Evolutionary conservation across 2,888 invertebrate species (phyloP), one percentile per base, ranked within the genome.

Genomic region (Scelioninae gen. 2): DNA sequence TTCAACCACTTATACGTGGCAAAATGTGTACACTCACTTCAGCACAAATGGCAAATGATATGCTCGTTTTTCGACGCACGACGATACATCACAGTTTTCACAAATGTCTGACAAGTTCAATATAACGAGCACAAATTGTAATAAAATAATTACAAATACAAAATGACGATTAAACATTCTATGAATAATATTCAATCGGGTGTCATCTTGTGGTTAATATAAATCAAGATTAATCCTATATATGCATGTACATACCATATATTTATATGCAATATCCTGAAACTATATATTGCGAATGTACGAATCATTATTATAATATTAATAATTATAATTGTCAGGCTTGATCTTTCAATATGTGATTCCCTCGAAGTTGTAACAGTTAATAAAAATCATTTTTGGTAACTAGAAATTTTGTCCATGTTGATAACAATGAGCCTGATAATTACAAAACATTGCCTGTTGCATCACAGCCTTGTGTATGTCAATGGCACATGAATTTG

Each of bases 11-110:
- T 72, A 65, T 65, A 31, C 39, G 64, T 55, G 28, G 41, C 19
- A 61, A 61, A 18, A 46, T 58, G 50, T 67, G 35, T 55, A 25
- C 65, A 61, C 48, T 53, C 72, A 72, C 73, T 48, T 48, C 55
- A 43, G 73, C 73, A 73, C 73, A 52, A 68, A 52, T 68, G 46
- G 64, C 73, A 68, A 73, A 72, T 9, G 33, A 58, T 28, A 63
- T 73, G 64, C 35, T 52, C 64, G 48, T 60, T 52, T 69, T 73
- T 35, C 39, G 22, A 19, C 48, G 39, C 64, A 73, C 55, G 16
- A 46, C 18, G 31, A 22, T 53, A 28, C 2, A 35, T 63, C 68
- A 68, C 61, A 28, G 18, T 39, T 52, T 52, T 68, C 60, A 68
- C 58, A 31, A 52, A n/a, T 46, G 58, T 64, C 11, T 58, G 18